Evolutionary conservation across 1,140 invertebrate genomes (phyloP).

Genomic region (Scaptomyza hsui): DNA sequence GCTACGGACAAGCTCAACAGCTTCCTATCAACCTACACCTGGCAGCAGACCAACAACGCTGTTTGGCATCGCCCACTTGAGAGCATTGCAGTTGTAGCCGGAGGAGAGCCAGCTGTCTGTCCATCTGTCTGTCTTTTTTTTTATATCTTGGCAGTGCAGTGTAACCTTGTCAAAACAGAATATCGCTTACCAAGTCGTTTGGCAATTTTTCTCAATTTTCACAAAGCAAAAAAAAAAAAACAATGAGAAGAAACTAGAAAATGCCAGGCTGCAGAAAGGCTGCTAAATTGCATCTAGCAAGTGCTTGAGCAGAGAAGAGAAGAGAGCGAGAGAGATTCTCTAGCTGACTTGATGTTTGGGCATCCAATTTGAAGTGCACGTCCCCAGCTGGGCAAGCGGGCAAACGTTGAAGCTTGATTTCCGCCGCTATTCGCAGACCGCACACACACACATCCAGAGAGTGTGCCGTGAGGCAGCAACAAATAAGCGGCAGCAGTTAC

Average conservation of each 20-base stretch:
- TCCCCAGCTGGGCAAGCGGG: neutral
- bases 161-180: slow-evolving; percentile 65
- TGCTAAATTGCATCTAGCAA: slow-evolving; percentile 41
- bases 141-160: neutral
- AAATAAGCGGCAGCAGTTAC: slow-evolving; percentile 14
- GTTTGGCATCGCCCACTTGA: slow-evolving; percentile 23
- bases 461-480: slow-evolving; percentile 8
- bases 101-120: slow-evolving; percentile 19
- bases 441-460: neutral
- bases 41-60: slow-evolving; percentile 54
- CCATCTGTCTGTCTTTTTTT: neutral
- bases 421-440: slow-evolving; percentile 16
- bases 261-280: slow-evolving; percentile 22
- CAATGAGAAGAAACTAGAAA: slow-evolving; percentile 39
- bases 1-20: slow-evolving; percentile 20
- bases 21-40: slow-evolving; percentile 45
- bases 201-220: slow-evolving; percentile 82
- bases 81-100: slow-evolving; percentile 19
- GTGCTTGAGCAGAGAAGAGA: slow-evolving; percentile 8
- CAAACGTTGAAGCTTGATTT: slow-evolving; percentile 28
- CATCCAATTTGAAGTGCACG: slow-evolving; percentile 64
- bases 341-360: slow-evolving; percentile 62
- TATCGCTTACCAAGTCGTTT: slow-evolving; percentile 82
- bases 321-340: too few relatives aligned
- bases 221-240: slow-evolving; percentile 31